A percentile compares a stretch with the other conserved stretches of the same genome.
Evolutionary conservation across 2,113 vertebrate species (phyloP).

Genomic region (Ceuthmochares aereus): DNA sequence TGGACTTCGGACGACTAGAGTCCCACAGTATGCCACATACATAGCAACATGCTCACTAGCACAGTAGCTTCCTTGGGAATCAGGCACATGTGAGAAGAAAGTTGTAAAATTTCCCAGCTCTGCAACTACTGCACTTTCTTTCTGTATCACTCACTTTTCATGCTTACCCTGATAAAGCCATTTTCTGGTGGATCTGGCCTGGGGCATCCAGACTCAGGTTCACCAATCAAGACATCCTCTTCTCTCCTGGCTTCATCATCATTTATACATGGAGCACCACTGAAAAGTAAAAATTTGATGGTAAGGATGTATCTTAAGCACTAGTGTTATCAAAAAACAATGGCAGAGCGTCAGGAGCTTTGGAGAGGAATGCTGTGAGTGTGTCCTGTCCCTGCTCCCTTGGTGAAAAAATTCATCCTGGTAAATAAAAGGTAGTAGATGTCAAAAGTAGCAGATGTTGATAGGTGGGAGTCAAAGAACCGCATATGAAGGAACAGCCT

Average conservation of each 20-base stretch:
- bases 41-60: neutral
- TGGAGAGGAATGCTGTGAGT: neutral
- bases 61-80: neutral
- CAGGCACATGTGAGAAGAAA: neutral
- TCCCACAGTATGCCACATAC: neutral
- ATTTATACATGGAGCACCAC: conserved; percentile 86
- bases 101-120: neutral
- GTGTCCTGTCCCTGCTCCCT: neutral
- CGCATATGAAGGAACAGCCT: neutral
- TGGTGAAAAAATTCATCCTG: neutral
- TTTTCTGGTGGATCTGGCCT: conserved; percentile 81
- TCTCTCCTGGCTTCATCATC: conserved; percentile 83
- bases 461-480: neutral
- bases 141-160: neutral
- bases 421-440: neutral
- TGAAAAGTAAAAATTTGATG: conserved; percentile 53
- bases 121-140: neutral
- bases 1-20: neutral
- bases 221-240: conserved; percentile 53
- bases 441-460: neutral
- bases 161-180: conserved; percentile 86
- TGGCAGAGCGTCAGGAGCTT: neutral
- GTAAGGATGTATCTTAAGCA: neutral
- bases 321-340: neutral
- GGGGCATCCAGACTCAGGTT: conserved; percentile 83